Conservation (phyloP, 2,888 invertebrate genomes). For the Anthophora plumipes region DNA sequence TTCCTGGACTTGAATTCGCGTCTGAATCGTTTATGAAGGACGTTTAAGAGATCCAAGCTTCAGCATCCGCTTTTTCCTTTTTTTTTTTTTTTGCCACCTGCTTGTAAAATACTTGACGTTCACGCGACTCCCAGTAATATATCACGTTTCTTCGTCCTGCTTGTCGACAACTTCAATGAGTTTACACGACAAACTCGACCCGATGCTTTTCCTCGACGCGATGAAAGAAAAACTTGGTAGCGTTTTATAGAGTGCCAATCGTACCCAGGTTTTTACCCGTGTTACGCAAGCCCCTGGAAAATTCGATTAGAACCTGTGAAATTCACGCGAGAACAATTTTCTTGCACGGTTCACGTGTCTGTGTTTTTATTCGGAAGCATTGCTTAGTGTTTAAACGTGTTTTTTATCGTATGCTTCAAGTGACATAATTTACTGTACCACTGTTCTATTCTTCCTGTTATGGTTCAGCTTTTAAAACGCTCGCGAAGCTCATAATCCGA, state of each 20-base stretch:
- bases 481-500: too few relatives aligned
- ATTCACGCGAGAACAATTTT: too few relatives aligned
- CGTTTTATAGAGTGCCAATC: slow-evolving; percentile 4
- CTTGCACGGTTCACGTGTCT: too few relatives aligned
- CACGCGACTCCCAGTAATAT: slow-evolving; percentile 12
- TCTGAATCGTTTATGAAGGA: not conserved
- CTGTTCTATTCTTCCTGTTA: too few relatives aligned
- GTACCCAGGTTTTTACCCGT: not conserved
- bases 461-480: too few relatives aligned
- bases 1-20: not conserved
- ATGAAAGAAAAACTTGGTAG: slow-evolving; percentile 13
- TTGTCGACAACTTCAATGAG: slow-evolving; percentile 40
- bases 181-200: slow-evolving; percentile 42
- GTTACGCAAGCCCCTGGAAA: not conserved
- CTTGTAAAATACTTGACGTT: slow-evolving; percentile 13
- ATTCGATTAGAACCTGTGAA: not conserved
- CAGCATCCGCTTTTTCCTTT: not conserved
- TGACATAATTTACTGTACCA: too few relatives aligned
- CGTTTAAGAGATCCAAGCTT: not conserved
- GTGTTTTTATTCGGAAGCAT: too few relatives aligned
- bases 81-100: not conserved
- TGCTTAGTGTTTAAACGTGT: too few relatives aligned
- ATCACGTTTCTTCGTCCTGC: slow-evolving; percentile 33
- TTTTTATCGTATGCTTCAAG: too few relatives aligned
- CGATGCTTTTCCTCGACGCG: not conserved